phyloP scores from a whole-genome alignment of 2,797 vertebrate genomes.

The Myotis findleyi region DNA sequence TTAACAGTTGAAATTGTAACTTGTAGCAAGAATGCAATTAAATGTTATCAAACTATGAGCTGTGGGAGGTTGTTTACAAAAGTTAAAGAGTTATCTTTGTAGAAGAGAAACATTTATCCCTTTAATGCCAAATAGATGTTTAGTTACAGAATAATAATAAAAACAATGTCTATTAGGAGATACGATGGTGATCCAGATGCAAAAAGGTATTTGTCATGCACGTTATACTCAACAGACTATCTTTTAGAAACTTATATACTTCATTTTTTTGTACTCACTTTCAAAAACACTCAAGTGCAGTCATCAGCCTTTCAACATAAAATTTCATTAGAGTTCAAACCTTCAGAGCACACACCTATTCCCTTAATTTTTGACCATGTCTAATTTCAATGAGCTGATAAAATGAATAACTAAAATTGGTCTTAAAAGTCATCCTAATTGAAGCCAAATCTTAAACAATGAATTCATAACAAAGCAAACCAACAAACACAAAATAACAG shows the following conservation, averaged over 20 bases:
- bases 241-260: neutral
- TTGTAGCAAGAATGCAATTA: neutral
- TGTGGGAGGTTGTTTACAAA: neutral
- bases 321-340: neutral
- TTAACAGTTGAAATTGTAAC: constrained; percentile 3
- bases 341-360: neutral
- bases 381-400: neutral
- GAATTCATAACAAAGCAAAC: neutral
- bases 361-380: neutral
- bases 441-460: neutral
- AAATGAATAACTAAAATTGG: neutral
- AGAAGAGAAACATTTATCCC: neutral
- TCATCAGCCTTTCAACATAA: neutral
- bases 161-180: neutral
- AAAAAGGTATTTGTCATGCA: neutral
- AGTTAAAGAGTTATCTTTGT: neutral
- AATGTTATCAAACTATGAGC: neutral
- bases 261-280: neutral
- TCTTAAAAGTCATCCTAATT: neutral
- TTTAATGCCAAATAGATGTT: neutral
- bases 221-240: neutral
- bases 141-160: neutral
- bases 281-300: neutral
- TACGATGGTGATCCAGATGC: neutral
- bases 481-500: neutral